Percentiles rank a stretch among this genome's conserved stretches.
These are phyloP conservation scores for Micronycteris hirsuta DNA, from an alignment of 2,113 vertebrate species.

Conservation along the genomic window DNA sequence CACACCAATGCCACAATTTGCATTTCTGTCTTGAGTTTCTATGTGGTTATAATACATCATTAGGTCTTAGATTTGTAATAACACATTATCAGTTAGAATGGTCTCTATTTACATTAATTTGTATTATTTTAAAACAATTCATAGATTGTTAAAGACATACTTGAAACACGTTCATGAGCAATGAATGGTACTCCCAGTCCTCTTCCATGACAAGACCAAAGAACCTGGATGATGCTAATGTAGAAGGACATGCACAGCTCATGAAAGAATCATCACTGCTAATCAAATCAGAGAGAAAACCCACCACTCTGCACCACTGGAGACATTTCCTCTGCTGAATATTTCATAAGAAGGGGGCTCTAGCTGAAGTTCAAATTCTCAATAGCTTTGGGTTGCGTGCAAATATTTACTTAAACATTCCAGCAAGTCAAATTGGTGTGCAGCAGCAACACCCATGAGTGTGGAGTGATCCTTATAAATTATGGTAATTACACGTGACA, in stretches of 20 bases:
- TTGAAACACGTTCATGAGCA: conserved; percentile 32
- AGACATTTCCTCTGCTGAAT: conserved; percentile 88
- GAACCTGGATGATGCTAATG: conserved; percentile 91
- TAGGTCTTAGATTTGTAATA: background rate
- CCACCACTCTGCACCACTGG: conserved; percentile 87
- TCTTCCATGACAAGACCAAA: conserved; percentile 89
- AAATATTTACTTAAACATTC: conserved; percentile 92
- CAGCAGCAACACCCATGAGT: conserved; percentile 79
- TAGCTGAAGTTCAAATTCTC: conserved; percentile 85
- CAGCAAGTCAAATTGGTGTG: conserved; percentile 75
- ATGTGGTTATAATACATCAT: background rate
- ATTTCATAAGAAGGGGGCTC: conserved; percentile 91
- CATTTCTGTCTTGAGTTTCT: background rate
- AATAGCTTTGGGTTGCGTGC: conserved; percentile 89
- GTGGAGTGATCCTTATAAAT: conserved; percentile 89
- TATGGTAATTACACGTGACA: conserved; percentile 93
- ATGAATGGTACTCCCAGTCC: conserved; percentile 46
- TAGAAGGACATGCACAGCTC: conserved; percentile 91
- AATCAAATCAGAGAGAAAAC: conserved; percentile 96
- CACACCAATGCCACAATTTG: background rate
- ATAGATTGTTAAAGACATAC: background rate
- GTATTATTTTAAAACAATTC: background rate
- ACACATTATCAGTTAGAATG: background rate
- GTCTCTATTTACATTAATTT: background rate
- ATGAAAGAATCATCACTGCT: conserved; percentile 98